Evolutionary conservation across 2,888 invertebrate genomes (phyloP).

Genomic region (Diadromus collaris): DNA sequence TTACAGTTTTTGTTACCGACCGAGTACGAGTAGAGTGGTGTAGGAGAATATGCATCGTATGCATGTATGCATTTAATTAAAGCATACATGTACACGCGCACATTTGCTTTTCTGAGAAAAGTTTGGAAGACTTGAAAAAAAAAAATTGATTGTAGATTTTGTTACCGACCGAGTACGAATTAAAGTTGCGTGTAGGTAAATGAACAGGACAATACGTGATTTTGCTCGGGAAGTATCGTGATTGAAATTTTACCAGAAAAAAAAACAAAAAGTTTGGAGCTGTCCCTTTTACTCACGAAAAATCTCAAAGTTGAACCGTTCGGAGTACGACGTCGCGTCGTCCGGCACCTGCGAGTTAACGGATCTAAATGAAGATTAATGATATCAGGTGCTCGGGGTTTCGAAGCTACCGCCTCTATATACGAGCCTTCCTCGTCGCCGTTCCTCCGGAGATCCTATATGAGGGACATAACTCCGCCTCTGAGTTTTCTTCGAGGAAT

Average conservation of each 20-base stretch:
- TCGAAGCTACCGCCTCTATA: conserved; percentile 4
- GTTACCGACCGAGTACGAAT: no score
- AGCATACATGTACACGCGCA: no score
- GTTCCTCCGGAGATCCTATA: conserved; percentile 1
- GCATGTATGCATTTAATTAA: no score
- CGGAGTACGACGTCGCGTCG: conserved; percentile 1
- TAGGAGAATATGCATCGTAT: no score
- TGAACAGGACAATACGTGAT: no score
- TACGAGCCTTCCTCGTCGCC: conserved; percentile 1
- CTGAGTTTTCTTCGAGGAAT: conserved; percentile 6
- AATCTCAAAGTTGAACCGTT: neutral
- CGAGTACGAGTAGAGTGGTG: neutral
- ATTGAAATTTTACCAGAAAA: no score
- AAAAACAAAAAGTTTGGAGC: neutral
- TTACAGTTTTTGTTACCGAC: neutral
- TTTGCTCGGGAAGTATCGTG: no score
- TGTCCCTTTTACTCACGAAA: neutral
- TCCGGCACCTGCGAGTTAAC: conserved; percentile 46
- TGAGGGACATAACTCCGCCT: neutral
- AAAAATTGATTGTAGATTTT: no score
- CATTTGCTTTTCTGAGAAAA: no score
- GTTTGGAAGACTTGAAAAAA: no score
- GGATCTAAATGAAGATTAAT: conserved; percentile 61
- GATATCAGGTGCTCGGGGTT: conserved; percentile 42
- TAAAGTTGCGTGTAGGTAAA: no score